A percentile compares a stretch with the other conserved stretches of the same genome.
These are phyloP conservation scores for Escarpia spicata DNA, from an alignment of 2,888 invertebrate species.

Conservation along the genomic window DNA sequence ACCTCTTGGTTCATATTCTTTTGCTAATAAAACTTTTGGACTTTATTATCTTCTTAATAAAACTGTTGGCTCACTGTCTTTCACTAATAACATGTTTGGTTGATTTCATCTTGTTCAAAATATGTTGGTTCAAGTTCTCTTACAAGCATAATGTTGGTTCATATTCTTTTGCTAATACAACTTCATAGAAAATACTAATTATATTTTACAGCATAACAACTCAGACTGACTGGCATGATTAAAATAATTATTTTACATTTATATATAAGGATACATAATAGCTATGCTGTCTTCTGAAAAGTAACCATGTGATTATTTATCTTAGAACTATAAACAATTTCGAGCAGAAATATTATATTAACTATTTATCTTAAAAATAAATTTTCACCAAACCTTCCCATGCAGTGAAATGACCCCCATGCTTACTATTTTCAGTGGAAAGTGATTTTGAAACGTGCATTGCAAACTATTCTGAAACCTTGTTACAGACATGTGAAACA, in stretches of 20 bases:
- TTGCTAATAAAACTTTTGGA: neutral
- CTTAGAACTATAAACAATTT: neutral
- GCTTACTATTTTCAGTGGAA: neutral
- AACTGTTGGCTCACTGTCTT: neutral
- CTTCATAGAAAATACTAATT: too few relatives aligned
- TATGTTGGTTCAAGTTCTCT: too few relatives aligned
- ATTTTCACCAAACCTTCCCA: neutral
- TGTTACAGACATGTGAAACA: neutral
- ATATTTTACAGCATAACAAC: too few relatives aligned
- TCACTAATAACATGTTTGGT: neutral
- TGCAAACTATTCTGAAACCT: neutral
- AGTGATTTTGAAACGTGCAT: neutral
- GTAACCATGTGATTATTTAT: neutral
- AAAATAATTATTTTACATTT: neutral
- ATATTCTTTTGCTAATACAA: too few relatives aligned
- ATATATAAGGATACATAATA: neutral
- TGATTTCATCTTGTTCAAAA: neutral
- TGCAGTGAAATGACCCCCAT: neutral
- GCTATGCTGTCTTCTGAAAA: too few relatives aligned
- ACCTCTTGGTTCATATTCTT: neutral
- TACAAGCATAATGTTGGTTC: too few relatives aligned
- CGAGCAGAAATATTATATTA: neutral
- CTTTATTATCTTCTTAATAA: neutral
- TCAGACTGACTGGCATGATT: too few relatives aligned
- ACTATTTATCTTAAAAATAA: neutral